These are phyloP conservation scores for Aviceda subcristata DNA, from an alignment of 2,113 vertebrate genomes.

Conservation along the genomic window DNA sequence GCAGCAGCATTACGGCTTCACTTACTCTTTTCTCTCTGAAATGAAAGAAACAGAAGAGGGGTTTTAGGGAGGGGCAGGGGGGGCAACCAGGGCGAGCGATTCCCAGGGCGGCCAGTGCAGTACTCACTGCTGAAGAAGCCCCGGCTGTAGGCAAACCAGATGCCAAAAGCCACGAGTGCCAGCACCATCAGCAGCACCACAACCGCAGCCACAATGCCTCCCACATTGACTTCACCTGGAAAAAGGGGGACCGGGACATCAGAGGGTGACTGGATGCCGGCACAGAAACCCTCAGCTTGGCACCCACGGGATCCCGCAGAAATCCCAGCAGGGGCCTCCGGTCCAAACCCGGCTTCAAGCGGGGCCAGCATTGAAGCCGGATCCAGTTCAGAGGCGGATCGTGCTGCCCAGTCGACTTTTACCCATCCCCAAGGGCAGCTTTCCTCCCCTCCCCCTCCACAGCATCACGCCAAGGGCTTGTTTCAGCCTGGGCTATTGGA, in stretches of 20 bases:
- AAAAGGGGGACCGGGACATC: background rate
- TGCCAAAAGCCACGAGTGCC: conserved; percentile 67
- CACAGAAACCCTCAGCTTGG: background rate
- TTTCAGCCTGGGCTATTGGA: background rate
- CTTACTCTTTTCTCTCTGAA: conserved; percentile 56
- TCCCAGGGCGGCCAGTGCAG: background rate
- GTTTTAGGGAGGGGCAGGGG: too few relatives aligned
- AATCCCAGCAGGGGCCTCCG: background rate
- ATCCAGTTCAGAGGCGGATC: background rate
- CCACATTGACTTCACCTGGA: conserved; percentile 84
- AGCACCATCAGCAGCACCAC: conserved; percentile 76
- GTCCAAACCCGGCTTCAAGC: background rate
- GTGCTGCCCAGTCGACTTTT: background rate
- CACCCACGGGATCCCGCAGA: background rate
- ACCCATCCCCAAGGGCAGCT: background rate
- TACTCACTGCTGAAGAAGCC: conserved; percentile 87
- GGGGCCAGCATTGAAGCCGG: background rate
- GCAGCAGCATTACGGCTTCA: background rate
- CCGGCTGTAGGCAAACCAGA: conserved; percentile 86
- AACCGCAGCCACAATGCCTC: conserved; percentile 82
- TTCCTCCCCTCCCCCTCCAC: too few relatives aligned
- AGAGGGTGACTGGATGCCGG: background rate
- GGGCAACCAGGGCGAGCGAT: too few relatives aligned
- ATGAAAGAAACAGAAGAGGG: background rate
- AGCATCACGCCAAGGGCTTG: background rate